A percentile compares a stretch with the other conserved stretches of the same genome.
Conservation (phyloP, 2,888 invertebrate species). For the Cephus spinipes region DNA sequence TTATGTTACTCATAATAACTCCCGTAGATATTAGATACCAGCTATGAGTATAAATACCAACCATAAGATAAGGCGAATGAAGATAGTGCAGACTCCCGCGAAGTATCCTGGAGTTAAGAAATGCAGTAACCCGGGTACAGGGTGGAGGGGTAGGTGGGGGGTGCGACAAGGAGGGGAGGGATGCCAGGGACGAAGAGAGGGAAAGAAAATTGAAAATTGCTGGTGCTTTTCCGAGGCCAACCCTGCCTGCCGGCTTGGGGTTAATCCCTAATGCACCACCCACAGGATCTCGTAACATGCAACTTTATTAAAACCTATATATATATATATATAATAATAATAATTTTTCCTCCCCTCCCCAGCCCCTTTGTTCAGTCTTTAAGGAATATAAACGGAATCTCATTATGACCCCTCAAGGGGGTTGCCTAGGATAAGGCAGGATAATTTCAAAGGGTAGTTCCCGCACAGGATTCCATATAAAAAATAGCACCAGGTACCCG, state of each 20-base stretch:
- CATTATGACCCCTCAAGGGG: constrained; percentile 2
- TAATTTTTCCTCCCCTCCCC: neutral
- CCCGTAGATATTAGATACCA: neutral
- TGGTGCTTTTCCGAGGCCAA: neutral
- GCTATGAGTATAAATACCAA: neutral
- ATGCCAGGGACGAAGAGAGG: neutral
- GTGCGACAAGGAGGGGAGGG: neutral
- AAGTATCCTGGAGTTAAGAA: neutral
- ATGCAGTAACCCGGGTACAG: neutral
- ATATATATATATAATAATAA: neutral
- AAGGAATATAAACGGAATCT: constrained; percentile 17
- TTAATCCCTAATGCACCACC: constrained; percentile 20
- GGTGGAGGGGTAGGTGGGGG: no score
- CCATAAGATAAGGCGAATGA: neutral
- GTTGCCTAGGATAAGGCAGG: neutral
- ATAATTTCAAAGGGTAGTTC: neutral
- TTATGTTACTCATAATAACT: neutral
- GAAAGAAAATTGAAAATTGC: constrained; percentile 23
- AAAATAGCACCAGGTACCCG: accelerated
- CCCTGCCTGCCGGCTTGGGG: constrained; percentile 12
- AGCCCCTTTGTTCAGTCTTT: neutral
- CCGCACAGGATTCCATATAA: neutral
- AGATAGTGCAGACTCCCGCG: neutral
- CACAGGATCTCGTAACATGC: constrained; percentile 14
- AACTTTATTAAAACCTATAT: constrained; percentile 22